These are phyloP conservation scores for Notoglanidium macrostoma DNA, from an alignment of 2,797 vertebrate genomes.

Conservation along the genomic window DNA sequence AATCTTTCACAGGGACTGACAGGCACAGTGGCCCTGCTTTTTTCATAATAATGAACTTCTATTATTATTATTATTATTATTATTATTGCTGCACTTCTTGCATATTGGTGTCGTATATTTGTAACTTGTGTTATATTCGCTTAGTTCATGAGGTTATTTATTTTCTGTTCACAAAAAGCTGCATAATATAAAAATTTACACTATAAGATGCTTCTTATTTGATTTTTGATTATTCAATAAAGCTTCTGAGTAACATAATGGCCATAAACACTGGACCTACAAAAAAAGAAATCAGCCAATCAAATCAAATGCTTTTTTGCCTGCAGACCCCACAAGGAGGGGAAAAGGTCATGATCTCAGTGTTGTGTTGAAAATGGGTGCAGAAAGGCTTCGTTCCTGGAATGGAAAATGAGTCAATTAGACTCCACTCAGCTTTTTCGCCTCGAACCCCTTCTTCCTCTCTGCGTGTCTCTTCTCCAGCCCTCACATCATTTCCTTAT, in stretches of 20 bases:
- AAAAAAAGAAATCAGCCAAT: background rate
- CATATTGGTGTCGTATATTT: background rate
- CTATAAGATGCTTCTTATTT: background rate
- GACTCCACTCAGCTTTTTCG: slow-evolving; percentile 10
- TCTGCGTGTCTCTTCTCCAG: slow-evolving; percentile 4
- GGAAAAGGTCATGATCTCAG: slow-evolving; percentile 14
- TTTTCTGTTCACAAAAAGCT: background rate
- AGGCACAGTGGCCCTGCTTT: background rate
- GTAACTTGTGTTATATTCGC: background rate
- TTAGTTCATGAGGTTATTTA: background rate
- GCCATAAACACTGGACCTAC: background rate
- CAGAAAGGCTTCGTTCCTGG: background rate
- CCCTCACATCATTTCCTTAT: slow-evolving; percentile 25
- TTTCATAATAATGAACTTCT: background rate
- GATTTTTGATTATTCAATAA: slow-evolving; percentile 11
- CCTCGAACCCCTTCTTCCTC: slow-evolving; percentile 10
- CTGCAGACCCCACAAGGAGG: background rate
- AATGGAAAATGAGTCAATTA: slow-evolving; percentile 37
- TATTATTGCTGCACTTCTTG: background rate
- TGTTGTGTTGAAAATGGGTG: slow-evolving; percentile 7
- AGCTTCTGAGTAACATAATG: background rate
- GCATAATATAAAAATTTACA: background rate
- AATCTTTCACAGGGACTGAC: background rate
- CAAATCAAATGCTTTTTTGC: slow-evolving; percentile 2
- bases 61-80: slow-evolving; percentile 5